These are phyloP conservation scores for Caranx melampygus DNA, from an alignment of 2,113 vertebrate genomes.

Conservation along the genomic window DNA sequence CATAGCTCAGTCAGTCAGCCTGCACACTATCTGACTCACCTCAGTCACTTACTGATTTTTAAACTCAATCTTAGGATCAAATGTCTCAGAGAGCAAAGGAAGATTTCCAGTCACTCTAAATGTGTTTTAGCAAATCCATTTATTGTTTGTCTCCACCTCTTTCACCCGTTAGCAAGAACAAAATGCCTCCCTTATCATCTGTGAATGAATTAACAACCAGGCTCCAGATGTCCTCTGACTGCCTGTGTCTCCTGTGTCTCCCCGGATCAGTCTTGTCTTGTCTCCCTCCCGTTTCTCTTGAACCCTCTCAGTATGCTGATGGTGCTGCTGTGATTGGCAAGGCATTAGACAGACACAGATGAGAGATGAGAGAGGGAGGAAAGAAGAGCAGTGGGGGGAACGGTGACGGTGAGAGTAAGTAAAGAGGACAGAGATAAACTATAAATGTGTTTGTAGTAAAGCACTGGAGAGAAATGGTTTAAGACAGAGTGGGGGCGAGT, in stretches of 20 bases:
- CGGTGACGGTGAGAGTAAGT: conserved; percentile 54
- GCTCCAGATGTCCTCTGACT: conserved; percentile 67
- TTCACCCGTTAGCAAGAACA: conserved; percentile 41
- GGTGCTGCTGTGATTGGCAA: conserved; percentile 61
- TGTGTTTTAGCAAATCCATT: conserved; percentile 54
- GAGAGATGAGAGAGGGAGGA: conserved; percentile 53
- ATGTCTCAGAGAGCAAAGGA: conserved; percentile 38
- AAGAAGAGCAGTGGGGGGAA: conserved; percentile 13
- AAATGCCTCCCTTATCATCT: conserved; percentile 63
- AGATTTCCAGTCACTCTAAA: conserved; percentile 30
- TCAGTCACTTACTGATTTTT: conserved; percentile 30
- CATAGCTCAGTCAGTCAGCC: background rate
- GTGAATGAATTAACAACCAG: conserved; percentile 69
- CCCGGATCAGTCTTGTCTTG: conserved; percentile 39
- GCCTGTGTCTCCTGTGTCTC: conserved; percentile 42
- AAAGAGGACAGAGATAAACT: conserved; percentile 65
- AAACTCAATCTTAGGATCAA: conserved; percentile 39
- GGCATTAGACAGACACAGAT: conserved; percentile 60
- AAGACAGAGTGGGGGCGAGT: conserved; percentile 38
- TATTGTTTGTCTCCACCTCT: conserved; percentile 46
- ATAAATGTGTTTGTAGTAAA: conserved; percentile 56
- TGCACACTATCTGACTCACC: conserved; percentile 4
- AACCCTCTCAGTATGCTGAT: conserved; percentile 60
- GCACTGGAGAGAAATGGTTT: conserved; percentile 27
- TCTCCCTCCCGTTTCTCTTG: conserved; percentile 48